These are phyloP conservation scores for Desmophyllum pertusum DNA, from an alignment of 92 coral and sea anemone genomes.

Conservation along the genomic window DNA sequence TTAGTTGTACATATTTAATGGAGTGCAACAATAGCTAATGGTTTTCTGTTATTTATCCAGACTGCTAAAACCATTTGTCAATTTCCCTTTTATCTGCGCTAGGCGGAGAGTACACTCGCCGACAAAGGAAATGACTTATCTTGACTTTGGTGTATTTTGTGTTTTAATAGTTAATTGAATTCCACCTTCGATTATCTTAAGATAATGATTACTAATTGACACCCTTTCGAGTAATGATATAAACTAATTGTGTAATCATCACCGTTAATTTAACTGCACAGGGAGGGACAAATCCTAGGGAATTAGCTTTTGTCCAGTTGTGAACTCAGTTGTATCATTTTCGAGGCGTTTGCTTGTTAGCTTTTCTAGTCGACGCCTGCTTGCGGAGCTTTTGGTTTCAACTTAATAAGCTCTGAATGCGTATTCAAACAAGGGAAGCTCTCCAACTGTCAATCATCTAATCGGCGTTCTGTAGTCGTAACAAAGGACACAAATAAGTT, in stretches of 20 bases:
- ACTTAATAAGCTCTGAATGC: conserved; percentile 64
- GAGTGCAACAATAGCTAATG: conserved; percentile 63
- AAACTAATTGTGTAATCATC: conserved; percentile 93
- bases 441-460: conserved; percentile 64
- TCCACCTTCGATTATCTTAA: conserved; percentile 95
- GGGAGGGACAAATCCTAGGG: conserved; percentile 26
- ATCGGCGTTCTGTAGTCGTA: conserved; percentile 51
- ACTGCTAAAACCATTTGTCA: conserved; percentile 75
- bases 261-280: conserved; percentile 75
- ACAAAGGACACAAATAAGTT: conserved; percentile 46
- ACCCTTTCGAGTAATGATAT: conserved; percentile 88
- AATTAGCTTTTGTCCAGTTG: conserved; percentile 12
- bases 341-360: conserved; percentile 16
- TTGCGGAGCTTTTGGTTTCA: conserved; percentile 26
- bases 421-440: conserved; percentile 72
- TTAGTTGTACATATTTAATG: conserved; percentile 58
- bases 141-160: conserved; percentile 71
- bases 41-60: conserved; percentile 74
- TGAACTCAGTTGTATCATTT: conserved; percentile 34
- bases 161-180: conserved; percentile 96
- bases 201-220: conserved; percentile 98
- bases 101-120: conserved; percentile 68
- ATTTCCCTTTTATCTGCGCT: conserved; percentile 66
- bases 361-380: not conserved
- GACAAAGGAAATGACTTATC: conserved; percentile 75